Evolutionary conservation across 2,113 vertebrate genomes (phyloP).

Genomic region (Meriones unguiculatus): DNA sequence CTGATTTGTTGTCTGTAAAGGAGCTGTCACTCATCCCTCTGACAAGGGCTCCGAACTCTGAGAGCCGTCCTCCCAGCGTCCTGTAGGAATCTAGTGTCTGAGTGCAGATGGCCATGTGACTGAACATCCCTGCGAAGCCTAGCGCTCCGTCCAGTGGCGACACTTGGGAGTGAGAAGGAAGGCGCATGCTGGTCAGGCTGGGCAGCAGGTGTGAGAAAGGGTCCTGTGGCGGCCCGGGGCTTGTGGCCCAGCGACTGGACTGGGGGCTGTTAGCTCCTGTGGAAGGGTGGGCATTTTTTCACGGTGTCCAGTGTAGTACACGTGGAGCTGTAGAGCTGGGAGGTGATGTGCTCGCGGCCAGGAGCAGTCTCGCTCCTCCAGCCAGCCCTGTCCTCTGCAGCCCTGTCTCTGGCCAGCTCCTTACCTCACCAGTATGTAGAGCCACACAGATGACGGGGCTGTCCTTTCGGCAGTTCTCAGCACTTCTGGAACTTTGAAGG

Average conservation of each 20-base stretch:
- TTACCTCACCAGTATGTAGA: fast-evolving
- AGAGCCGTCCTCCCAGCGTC: neutral
- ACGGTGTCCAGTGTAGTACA: neutral
- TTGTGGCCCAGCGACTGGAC: neutral
- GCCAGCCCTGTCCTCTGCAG: neutral
- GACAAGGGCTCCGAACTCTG: neutral
- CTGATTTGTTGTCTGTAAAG: neutral
- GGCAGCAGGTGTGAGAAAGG: neutral
- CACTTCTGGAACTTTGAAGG: slow-evolving; percentile 1
- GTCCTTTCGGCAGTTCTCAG: neutral
- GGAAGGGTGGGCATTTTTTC: neutral
- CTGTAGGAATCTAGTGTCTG: neutral
- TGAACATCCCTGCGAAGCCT: neutral
- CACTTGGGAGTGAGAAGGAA: neutral
- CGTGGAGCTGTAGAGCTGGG: neutral
- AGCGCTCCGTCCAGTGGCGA: neutral
- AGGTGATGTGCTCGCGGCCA: neutral
- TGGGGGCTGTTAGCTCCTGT: neutral
- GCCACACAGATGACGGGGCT: neutral
- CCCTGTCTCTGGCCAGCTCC: neutral
- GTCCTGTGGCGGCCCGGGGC: no score
- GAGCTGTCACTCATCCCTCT: neutral
- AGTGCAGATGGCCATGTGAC: neutral
- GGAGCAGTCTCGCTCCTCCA: neutral
- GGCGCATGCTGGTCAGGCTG: neutral